Base-by-base conservation (phyloP, 2,888 invertebrate genomes). In the Coelinius sp. region DNA sequence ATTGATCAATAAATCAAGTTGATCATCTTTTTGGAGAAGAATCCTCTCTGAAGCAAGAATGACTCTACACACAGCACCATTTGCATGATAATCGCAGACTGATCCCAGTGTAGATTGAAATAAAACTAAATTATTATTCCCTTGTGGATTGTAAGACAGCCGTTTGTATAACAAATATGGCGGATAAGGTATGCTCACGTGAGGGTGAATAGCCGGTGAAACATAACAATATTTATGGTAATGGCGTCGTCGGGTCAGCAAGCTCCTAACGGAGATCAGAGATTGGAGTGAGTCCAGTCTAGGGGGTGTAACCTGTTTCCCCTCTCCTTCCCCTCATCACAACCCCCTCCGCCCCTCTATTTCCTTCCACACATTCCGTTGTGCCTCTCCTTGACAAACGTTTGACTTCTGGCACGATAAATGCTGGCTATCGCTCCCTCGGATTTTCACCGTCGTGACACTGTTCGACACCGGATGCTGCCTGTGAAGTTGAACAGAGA, bases 231-330 rank as follows among this genome's bases (percentile, higher is more conserved):
- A 70, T 73, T 75, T 68, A 72, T 78, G 74, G 62, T 73, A 73
- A 78, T 73, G 63, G 65, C 71, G 62, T 68, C 74, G 24, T 71
- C 38, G 63, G 73, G 70, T 76, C 74, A 76, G 44, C 53, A 73
- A 49, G 56, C 66, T 52, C 27, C 67, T 68, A 49, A 52, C 65
- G 64, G 62, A 73, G 73, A 69, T 73, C 73, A 69, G 69, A 75
- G 73, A 75, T 75, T 66, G 71, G 72, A 74, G 66, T 56, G 52
- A 70, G 53, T 67, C 41, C 35, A 35, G 71, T 38, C 66, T 63
- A 10, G 20, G 69, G 38, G 59, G 65, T 24, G 70, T 49, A 62
- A 56, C n/a, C 22, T 20, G 8, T 14, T 63, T 14, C 53, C 22
- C 70, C 38, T 20, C 52, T 46, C n/a, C 12, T 24, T 52, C 4